phyloP scores from a whole-genome alignment of 2,888 invertebrate species.

The Digitonthophagus gazella region DNA sequence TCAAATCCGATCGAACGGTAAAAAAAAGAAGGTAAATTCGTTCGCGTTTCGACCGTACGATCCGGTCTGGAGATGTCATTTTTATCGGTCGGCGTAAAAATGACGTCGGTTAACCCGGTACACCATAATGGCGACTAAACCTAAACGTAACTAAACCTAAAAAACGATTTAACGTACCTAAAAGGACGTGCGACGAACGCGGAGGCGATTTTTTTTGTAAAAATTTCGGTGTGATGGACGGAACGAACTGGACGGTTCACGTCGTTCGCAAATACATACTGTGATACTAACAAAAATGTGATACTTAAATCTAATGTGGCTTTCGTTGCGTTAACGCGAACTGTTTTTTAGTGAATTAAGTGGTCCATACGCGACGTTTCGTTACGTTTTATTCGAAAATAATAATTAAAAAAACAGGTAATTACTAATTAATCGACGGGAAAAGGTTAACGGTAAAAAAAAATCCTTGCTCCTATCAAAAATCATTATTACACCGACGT shows the following conservation, averaged over 20 bases:
- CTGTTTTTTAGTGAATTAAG: slow-evolving; percentile 24
- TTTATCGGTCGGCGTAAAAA: slow-evolving; percentile 31
- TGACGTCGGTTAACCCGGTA: slow-evolving; percentile 42
- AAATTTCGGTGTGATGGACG: background rate
- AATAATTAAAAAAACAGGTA: background rate
- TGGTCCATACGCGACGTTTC: background rate
- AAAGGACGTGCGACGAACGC: too few species aligned
- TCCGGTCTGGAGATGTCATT: slow-evolving; percentile 23
- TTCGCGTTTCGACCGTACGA: slow-evolving; percentile 24
- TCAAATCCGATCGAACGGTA: slow-evolving; percentile 14
- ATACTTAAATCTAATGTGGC: slow-evolving; percentile 39
- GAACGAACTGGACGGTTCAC: slow-evolving; percentile 22
- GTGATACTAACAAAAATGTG: slow-evolving; percentile 46
- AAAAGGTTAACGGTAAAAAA: too few species aligned
- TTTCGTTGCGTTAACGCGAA: slow-evolving; percentile 22
- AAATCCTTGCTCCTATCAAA: too few species aligned
- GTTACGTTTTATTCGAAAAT: too few species aligned
- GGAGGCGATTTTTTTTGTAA: too few species aligned
- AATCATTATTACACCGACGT: background rate
- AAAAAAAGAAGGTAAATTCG: slow-evolving; percentile 21
- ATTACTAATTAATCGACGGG: too few species aligned
- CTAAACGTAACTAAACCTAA: slow-evolving; percentile 16
- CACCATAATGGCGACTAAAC: slow-evolving; percentile 42
- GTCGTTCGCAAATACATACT: slow-evolving; percentile 35
- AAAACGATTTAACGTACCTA: too few species aligned